phyloP scores from a whole-genome alignment of 2,113 vertebrate species.

The Athene cunicularia region DNA sequence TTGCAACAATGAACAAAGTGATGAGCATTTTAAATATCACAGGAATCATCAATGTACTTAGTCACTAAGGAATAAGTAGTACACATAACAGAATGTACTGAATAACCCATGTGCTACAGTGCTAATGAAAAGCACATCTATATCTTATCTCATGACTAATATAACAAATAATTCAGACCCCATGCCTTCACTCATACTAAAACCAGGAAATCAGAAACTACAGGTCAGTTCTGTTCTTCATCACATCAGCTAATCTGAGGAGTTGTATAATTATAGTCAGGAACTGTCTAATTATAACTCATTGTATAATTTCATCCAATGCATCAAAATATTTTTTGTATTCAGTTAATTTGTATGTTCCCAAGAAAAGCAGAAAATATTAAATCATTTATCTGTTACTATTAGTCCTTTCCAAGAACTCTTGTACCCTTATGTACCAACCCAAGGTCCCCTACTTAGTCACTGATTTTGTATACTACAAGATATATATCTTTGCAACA shows the following conservation, averaged over 20 bases:
- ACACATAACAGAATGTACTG: neutral
- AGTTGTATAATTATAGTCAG: neutral
- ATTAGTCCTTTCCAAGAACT: neutral
- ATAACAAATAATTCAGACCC: neutral
- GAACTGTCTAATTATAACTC: neutral
- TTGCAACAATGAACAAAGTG: neutral
- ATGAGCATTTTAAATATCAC: slow-evolving; percentile 3
- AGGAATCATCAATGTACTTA: neutral
- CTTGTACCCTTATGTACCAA: neutral
- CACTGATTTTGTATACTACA: neutral
- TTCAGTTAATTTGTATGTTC: neutral
- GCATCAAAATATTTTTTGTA: neutral
- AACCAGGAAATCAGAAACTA: neutral
- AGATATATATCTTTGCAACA: neutral
- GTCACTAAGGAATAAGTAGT: neutral
- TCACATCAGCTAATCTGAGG: neutral
- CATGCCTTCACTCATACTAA: neutral
- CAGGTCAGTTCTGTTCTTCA: neutral
- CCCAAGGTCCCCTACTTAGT: neutral
- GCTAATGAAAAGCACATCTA: neutral
- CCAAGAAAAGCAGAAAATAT: neutral
- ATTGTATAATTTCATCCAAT: neutral
- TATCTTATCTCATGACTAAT: neutral
- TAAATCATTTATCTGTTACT: neutral
- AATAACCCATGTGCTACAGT: neutral